Base-by-base conservation (phyloP, 2,888 invertebrate species). In the Dendrolimus houi region DNA sequence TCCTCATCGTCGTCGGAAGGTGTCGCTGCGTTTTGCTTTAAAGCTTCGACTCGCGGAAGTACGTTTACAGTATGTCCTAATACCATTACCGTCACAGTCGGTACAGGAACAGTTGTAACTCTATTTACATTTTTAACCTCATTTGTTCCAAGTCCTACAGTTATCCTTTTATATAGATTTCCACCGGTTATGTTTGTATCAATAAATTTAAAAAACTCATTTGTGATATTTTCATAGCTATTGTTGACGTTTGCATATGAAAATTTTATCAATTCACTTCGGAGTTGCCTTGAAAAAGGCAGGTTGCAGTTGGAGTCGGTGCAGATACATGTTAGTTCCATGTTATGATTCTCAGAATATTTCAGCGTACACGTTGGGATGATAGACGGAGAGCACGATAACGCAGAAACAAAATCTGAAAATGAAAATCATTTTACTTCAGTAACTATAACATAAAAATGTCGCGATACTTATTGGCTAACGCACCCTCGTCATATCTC, bases 1-100 rank as follows among this genome's bases (percentile, higher is more conserved):
- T 88, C 89, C 63, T 89, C 89, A 52, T 89, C 87, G 60, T 89
- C 89, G 59, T 88, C 88, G 10, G 87, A 85, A 0, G 88, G 85
- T 13, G 75, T 79, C 1, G 86, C 84, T 13, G 77, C 77, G 55
- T 83, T 82, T 56, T 85, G 82, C 59, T 86, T 87, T 55, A 87
- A 69, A 42, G 86, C 77, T 60, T 87, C 84, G 8, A 83, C 85
- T 42, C 71, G 75, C 7, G 87, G 87, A 55, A 66, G 59, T 2
- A 64, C 59, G 58, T 69, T 66, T 52, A 66, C 65, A 13, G 62
- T 59, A 12, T 67, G 67, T 52, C 57, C 63, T 53, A 67, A 55
- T 55, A 68, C 64, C 54, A 64, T 62, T 52, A 66, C 59, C 14
- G 54, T 59, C n/a, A 59, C 59, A 52, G 64, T 55, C 1, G 66